A percentile compares a stretch with the other conserved stretches of the same genome.
Evolutionary conservation across 2,888 invertebrate genomes (phyloP).

Genomic region (Spicauda simplicius): DNA sequence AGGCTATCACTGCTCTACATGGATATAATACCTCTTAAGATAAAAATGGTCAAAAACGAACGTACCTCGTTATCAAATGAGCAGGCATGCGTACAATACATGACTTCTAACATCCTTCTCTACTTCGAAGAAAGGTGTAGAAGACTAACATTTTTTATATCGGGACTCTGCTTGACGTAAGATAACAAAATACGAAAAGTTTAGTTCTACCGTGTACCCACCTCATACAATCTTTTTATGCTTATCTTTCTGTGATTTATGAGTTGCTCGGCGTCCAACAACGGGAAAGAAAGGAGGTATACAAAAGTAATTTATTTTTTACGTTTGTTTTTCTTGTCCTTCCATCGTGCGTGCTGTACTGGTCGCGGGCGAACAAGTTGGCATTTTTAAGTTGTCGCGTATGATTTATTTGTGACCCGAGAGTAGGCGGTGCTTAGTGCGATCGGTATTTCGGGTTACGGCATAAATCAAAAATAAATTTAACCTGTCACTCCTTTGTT

Average conservation of each 20-base stretch:
- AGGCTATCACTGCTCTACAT: too few relatives aligned
- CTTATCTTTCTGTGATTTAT: slow-evolving; percentile 85
- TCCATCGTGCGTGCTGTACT: slow-evolving; percentile 79
- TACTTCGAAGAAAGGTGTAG: slow-evolving; percentile 71
- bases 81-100: slow-evolving; percentile 12
- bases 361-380: slow-evolving; percentile 79
- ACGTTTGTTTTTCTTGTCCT: slow-evolving; percentile 83
- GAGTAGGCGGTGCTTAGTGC: slow-evolving; percentile 82
- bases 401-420: slow-evolving; percentile 77
- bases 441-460: slow-evolving; percentile 80
- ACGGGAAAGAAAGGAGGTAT: slow-evolving; percentile 83
- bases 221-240: slow-evolving; percentile 84
- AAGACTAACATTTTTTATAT: slow-evolving; percentile 65
- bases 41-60: too few relatives aligned
- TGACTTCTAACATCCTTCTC: slow-evolving; percentile 46
- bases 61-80: background rate
- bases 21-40: too few relatives aligned
- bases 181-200: slow-evolving; percentile 83
- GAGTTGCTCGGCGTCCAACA: slow-evolving; percentile 81
- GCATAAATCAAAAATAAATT: slow-evolving; percentile 67
- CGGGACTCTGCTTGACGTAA: slow-evolving; percentile 67
- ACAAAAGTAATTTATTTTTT: slow-evolving; percentile 85
- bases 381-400: slow-evolving; percentile 84
- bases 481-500: slow-evolving; percentile 49
- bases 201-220: slow-evolving; percentile 81